Evolutionary conservation across 2,113 vertebrate genomes (phyloP).

Genomic region (Spheniscus mendiculus): DNA sequence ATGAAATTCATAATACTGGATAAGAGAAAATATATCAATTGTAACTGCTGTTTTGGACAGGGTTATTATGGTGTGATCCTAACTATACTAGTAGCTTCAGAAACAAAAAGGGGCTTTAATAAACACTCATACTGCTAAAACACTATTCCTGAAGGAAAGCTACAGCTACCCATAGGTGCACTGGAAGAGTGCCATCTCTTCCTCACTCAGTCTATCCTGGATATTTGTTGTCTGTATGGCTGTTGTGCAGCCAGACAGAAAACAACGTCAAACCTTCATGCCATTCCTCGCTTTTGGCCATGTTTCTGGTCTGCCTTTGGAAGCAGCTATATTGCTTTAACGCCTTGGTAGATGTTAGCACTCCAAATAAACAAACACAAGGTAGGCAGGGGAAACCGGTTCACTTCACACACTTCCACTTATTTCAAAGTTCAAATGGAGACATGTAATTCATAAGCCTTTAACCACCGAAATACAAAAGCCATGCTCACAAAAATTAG

Average conservation of each 20-base stretch:
- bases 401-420: not conserved
- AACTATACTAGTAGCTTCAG: not conserved
- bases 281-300: not conserved
- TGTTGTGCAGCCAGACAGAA: not conserved
- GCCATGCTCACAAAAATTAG: not conserved
- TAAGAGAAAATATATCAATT: not conserved
- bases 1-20: not conserved
- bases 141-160: not conserved
- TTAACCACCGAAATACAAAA: slow-evolving; percentile 14
- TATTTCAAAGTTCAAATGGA: not conserved
- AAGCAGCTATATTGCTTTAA: not conserved
- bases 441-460: not conserved
- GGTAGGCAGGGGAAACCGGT: not conserved
- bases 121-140: not conserved
- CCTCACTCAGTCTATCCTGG: not conserved
- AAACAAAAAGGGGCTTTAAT: not conserved
- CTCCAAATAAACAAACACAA: not conserved
- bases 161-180: not conserved
- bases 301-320: not conserved
- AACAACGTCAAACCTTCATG: not conserved
- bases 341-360: not conserved
- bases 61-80: not conserved
- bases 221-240: not conserved
- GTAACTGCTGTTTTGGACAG: not conserved
- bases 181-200: not conserved